Evolutionary conservation across 1,140 invertebrate species (phyloP).

Genomic region (Tachypleus tridentatus): DNA sequence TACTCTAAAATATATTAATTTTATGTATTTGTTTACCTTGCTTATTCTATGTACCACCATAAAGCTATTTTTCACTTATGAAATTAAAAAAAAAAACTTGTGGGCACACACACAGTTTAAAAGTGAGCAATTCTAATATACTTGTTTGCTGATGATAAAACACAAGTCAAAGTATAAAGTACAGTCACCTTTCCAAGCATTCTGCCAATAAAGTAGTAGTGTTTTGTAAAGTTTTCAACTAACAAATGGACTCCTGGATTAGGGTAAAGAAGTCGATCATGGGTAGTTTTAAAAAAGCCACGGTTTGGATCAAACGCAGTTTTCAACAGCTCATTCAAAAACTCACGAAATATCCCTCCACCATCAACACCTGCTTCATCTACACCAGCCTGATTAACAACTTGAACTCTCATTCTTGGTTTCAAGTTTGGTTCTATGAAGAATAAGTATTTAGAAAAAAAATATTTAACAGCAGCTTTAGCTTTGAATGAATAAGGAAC

Average conservation of each 20-base stretch:
- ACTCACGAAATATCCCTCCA: constrained; percentile 79
- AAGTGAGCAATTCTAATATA: too few relatives aligned
- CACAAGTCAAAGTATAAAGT: constrained; percentile 4
- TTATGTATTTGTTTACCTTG: too few relatives aligned
- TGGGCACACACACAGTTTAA: too few relatives aligned
- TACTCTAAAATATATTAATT: too few relatives aligned
- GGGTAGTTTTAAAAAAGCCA: constrained; percentile 83
- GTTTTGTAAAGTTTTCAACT: constrained; percentile 68
- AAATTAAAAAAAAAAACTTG: too few relatives aligned
- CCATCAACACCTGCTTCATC: constrained; percentile 95
- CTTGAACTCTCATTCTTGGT: constrained; percentile 69
- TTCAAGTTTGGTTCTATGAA: constrained; percentile 68
- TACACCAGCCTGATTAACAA: constrained; percentile 76
- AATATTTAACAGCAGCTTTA: too few relatives aligned
- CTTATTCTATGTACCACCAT: too few relatives aligned
- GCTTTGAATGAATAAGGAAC: too few relatives aligned
- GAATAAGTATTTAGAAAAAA: too few relatives aligned
- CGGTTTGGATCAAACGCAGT: constrained; percentile 94
- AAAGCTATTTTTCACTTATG: too few relatives aligned
- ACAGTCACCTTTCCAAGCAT: constrained; percentile 72
- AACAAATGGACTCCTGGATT: constrained; percentile 80
- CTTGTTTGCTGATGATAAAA: constrained; percentile 22
- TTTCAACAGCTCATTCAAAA: constrained; percentile 77
- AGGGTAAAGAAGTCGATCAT: constrained; percentile 87
- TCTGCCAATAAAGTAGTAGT: constrained; percentile 91